Conservation (phyloP, 2,797 vertebrate species). For the Myiotriccus ornatus region DNA sequence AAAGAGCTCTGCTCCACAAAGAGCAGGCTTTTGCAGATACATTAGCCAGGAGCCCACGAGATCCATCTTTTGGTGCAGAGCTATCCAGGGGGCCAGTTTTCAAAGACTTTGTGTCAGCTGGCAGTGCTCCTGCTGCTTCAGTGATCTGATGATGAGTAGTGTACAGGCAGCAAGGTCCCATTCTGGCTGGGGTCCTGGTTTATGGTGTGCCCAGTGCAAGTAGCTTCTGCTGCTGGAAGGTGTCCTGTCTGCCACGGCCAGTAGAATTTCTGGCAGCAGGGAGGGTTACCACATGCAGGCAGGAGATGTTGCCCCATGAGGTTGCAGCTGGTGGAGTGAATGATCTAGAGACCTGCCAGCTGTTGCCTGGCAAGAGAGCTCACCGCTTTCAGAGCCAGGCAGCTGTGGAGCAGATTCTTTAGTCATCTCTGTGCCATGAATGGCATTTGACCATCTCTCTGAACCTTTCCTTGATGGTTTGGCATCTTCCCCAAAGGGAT, state of each 20-base stretch:
- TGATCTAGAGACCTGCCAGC: background rate
- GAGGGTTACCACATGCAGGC: background rate
- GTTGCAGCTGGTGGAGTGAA: background rate
- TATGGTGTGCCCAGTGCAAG: background rate
- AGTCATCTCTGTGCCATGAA: background rate
- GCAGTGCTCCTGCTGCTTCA: background rate
- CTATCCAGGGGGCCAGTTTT: background rate
- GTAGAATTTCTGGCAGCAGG: background rate
- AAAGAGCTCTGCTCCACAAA: background rate
- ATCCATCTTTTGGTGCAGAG: background rate
- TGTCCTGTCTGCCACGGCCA: background rate
- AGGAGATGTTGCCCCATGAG: background rate
- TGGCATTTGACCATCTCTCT: background rate
- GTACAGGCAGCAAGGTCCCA: background rate
- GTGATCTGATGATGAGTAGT: background rate
- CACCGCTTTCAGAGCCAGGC: background rate
- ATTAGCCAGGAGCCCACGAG: background rate
- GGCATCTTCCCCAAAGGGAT: background rate
- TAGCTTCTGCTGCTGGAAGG: background rate
- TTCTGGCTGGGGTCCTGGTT: background rate
- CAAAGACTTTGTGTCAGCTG: background rate
- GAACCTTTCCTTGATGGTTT: background rate
- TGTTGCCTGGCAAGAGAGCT: background rate
- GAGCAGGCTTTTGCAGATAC: background rate
- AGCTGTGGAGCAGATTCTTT: background rate